phyloP scores from a whole-genome alignment of 1,140 invertebrate species.

The Coelopa frigida region DNA sequence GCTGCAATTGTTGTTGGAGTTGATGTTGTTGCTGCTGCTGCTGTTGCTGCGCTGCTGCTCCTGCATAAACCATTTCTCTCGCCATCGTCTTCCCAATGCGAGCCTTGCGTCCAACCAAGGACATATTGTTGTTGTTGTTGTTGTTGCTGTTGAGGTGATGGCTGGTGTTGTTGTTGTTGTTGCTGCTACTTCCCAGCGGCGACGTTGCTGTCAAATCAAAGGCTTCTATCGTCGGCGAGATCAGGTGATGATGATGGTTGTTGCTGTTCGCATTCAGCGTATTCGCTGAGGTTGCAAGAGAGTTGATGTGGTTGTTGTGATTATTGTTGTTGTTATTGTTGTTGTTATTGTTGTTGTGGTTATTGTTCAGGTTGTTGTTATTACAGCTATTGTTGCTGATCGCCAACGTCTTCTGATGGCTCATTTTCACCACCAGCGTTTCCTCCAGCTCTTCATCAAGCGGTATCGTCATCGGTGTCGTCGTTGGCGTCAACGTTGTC shows the following conservation, averaged over 20 bases:
- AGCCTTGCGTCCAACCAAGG: slow-evolving; percentile 47
- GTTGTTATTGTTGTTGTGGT: not conserved
- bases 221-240: slow-evolving; percentile 19
- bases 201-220: slow-evolving; percentile 35
- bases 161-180: slow-evolving; percentile 9
- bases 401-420: too few species aligned
- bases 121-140: slow-evolving; percentile 2
- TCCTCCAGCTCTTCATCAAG: slow-evolving; percentile 10
- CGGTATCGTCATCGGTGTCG: not conserved
- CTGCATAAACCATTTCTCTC: slow-evolving; percentile 46
- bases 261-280: slow-evolving; percentile 5
- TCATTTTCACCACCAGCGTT: slow-evolving; percentile 8
- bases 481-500: not conserved
- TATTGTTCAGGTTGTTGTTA: slow-evolving; percentile 1
- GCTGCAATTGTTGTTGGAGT: slow-evolving; percentile 1
- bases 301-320: not conserved
- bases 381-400: slow-evolving; percentile 9
- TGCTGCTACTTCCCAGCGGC: too few species aligned
- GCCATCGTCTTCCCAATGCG: slow-evolving; percentile 63
- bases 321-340: not conserved
- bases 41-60: slow-evolving; percentile 2
- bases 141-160: slow-evolving; percentile 9
- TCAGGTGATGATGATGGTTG: not conserved
- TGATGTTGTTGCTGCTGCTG: slow-evolving; percentile 18
- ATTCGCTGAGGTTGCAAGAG: too few species aligned